A percentile compares a stretch with the other conserved stretches of the same genome.
Evolutionary conservation across 2,797 vertebrate species (phyloP).

Genomic region (Sparidentex hasta): DNA sequence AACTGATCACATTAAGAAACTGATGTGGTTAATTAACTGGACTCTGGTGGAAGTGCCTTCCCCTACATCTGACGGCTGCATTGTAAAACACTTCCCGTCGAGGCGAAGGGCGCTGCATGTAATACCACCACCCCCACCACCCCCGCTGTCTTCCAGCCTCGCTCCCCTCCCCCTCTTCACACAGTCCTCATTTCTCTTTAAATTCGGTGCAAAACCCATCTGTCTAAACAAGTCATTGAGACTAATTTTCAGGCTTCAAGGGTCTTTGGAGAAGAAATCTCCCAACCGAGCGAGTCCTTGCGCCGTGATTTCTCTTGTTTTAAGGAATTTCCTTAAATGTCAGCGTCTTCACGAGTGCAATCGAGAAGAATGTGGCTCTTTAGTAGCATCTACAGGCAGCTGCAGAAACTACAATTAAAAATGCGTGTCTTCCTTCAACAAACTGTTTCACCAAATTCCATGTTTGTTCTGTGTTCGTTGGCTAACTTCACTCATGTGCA

Average conservation of each 20-base stretch:
- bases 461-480: not conserved
- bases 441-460: not conserved
- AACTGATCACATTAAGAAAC: conserved; percentile 99
- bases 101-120: conserved; percentile 70
- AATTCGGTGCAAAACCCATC: conserved; percentile 17
- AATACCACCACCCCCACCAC: conserved; percentile 48
- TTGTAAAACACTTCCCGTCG: conserved; percentile 87
- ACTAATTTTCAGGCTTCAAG: conserved; percentile 36
- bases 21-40: conserved; percentile 99
- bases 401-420: not conserved
- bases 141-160: conserved; percentile 9
- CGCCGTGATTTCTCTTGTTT: not conserved
- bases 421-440: not conserved
- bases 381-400: conserved; percentile 37
- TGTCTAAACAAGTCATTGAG: conserved; percentile 20
- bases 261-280: conserved; percentile 12
- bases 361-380: not conserved
- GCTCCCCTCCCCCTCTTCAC: not conserved
- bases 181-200: conserved; percentile 22
- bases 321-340: conserved; percentile 8
- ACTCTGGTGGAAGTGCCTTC: conserved; percentile 91
- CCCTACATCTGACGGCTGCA: conserved; percentile 89
- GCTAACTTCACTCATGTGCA: not conserved
- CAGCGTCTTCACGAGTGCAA: not conserved
- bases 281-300: not conserved